Evolutionary conservation across 2,797 vertebrate species (phyloP).

Genomic region (Tadarida brasiliensis): DNA sequence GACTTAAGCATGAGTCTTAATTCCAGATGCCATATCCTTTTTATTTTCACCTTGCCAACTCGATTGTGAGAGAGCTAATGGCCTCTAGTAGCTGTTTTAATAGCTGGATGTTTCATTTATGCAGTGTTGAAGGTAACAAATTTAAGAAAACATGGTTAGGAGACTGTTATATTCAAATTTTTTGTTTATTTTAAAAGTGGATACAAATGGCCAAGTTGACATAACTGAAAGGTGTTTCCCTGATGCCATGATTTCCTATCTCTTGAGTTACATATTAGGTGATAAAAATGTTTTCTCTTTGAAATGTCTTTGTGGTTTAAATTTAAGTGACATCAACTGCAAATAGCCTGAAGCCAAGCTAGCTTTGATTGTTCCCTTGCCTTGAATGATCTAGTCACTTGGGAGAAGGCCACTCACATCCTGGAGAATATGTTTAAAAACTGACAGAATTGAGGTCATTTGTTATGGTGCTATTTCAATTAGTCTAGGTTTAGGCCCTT

Average conservation of each 20-base stretch:
- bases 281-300: conserved; percentile 68
- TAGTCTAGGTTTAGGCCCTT: conserved; percentile 97
- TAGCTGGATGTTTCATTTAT: not conserved
- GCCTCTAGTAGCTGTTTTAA: not conserved
- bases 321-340: conserved; percentile 67
- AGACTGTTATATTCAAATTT: conserved; percentile 31
- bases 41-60: not conserved
- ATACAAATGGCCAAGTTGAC: conserved; percentile 26
- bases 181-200: conserved; percentile 64
- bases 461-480: conserved; percentile 99
- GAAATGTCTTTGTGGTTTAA: conserved; percentile 66
- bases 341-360: conserved; percentile 69
- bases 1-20: not conserved
- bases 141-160: conserved; percentile 38
- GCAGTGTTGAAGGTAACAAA: not conserved
- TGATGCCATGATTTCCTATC: not conserved
- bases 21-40: not conserved
- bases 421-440: conserved; percentile 12
- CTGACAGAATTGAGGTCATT: conserved; percentile 98
- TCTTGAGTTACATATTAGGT: conserved; percentile 27
- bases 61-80: not conserved
- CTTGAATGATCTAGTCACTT: conserved; percentile 64
- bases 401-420: conserved; percentile 22
- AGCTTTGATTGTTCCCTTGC: conserved; percentile 54
- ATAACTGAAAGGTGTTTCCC: conserved; percentile 32